Percentiles rank a stretch among this genome's conserved stretches.
Conservation (phyloP, 1,140 invertebrate species). For the Onthophagus taurus region DNA sequence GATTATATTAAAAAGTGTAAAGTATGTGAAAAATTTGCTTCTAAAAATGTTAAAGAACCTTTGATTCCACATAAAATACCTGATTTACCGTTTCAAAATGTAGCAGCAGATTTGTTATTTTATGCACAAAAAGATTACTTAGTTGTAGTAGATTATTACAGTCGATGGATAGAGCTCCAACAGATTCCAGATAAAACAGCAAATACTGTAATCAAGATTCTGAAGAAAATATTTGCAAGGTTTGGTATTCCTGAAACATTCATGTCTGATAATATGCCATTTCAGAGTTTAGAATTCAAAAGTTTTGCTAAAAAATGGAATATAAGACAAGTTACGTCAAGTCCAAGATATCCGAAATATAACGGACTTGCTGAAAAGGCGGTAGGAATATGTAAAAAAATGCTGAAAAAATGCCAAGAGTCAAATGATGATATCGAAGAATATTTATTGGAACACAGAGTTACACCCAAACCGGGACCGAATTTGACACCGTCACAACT, state of each 20-base stretch:
- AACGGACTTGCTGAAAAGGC: slow-evolving; percentile 9
- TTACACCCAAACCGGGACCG: neutral
- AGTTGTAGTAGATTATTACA: slow-evolving; percentile 3
- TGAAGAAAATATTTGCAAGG: slow-evolving; percentile 2
- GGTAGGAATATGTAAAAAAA: too few species aligned
- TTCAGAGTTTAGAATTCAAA: slow-evolving; percentile 9
- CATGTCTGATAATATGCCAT: too few species aligned
- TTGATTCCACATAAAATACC: slow-evolving; percentile 2
- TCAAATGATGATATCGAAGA: neutral
- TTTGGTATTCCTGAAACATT: too few species aligned
- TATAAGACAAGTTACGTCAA: neutral
- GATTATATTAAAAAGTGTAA: slow-evolving; percentile 2
- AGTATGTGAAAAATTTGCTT: slow-evolving; percentile 5
- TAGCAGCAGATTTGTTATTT: neutral
- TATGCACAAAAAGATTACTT: slow-evolving; percentile 2
- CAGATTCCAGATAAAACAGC: neutral
- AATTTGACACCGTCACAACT: neutral
- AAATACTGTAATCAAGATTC: neutral
- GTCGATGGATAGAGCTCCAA: neutral
- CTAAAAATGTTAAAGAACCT: slow-evolving; percentile 6
- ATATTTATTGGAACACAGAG: neutral
- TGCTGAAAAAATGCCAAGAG: neutral
- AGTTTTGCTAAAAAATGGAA: slow-evolving; percentile 2
- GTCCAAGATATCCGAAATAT: neutral
- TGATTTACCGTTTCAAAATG: neutral